Evolutionary conservation across 1,140 invertebrate species (phyloP), one percentile per base, ranked within the genome.

Genomic region (Cephus cinctus): DNA sequence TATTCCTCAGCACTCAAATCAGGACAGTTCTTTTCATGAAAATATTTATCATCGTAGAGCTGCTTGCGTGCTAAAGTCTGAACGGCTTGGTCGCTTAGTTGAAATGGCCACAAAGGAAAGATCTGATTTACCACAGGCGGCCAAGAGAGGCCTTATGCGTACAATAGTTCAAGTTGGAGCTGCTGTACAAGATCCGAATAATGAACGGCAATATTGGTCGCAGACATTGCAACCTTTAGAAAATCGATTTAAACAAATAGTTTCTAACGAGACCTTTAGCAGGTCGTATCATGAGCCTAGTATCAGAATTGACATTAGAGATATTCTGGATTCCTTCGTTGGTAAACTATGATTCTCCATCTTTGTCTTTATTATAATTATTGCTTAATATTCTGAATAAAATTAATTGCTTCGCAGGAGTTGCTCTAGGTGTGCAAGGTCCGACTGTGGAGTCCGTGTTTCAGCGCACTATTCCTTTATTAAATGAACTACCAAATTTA

Each of bases 401-500:
- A 36, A 14, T 44, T 50, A 21, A 32, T 32, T n/a, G 39, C 5
- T 39, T 57, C 58, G 18, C 47, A 76, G 85, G 84, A 43, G 75
- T 84, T n/a, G 79, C 80, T 6, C 76, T 80, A 73, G 82, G 85
- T 30, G 69, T 79, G 35, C 65, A 82, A 60, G 78, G 82, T 19
- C 63, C 78, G 6, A 83, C 82, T 27, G 78, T 82, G 25, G 69
- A 83, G 42, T 70, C 80, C 12, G 68, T 90, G 5, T 89, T 86
- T 65, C 71, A 79, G 47, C 83, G 86, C 63, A 65, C 88, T 2
- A 76, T 79, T 27, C 82, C 82, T 0, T 73, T 89, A 12, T 60
- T 92, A 42, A 73, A 78, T 11, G 83, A 88, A 62, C 71, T 86
- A 54, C 82, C 86, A 2, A 79, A 79, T 21, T 73, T 92, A 18